A percentile compares a stretch with the other conserved stretches of the same genome.
Conservation (phyloP, 2,113 vertebrate genomes). For the Notiomystis cincta region DNA sequence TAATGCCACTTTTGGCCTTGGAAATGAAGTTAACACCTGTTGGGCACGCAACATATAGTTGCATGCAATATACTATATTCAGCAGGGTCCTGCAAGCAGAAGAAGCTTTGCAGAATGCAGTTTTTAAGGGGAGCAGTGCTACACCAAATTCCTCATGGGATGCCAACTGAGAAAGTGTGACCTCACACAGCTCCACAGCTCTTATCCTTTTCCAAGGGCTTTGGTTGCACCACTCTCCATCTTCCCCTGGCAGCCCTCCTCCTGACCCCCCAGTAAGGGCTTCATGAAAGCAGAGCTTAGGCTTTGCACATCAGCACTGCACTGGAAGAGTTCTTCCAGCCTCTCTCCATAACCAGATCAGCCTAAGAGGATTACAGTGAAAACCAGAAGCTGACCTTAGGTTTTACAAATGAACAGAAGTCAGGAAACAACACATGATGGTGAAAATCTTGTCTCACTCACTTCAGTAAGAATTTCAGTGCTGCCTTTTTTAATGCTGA, state of each 20-base stretch:
- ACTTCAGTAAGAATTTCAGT: not conserved
- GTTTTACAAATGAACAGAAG: not conserved
- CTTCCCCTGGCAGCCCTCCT: not conserved
- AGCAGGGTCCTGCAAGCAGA: not conserved
- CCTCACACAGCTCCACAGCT: not conserved
- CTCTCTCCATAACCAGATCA: slow-evolving; percentile 32
- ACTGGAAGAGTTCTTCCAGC: not conserved
- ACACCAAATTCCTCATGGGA: not conserved
- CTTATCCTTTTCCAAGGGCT: not conserved
- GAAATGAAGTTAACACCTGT: not conserved
- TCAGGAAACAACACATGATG: not conserved
- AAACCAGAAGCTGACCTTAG: slow-evolving; percentile 23
- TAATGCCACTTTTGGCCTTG: not conserved
- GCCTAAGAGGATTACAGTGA: not conserved
- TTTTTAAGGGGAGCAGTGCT: not conserved
- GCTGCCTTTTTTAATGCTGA: not conserved
- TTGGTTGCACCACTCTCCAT: not conserved
- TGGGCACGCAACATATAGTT: not conserved
- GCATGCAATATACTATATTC: not conserved
- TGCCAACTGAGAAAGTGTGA: not conserved
- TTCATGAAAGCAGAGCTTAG: not conserved
- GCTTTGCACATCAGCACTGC: not conserved
- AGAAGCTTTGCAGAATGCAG: not conserved
- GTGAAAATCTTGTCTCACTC: not conserved
- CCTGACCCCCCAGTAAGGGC: not conserved